Evolutionary conservation across 2,888 invertebrate species (phyloP).

Genomic region (Lampropteryx suffumata): DNA sequence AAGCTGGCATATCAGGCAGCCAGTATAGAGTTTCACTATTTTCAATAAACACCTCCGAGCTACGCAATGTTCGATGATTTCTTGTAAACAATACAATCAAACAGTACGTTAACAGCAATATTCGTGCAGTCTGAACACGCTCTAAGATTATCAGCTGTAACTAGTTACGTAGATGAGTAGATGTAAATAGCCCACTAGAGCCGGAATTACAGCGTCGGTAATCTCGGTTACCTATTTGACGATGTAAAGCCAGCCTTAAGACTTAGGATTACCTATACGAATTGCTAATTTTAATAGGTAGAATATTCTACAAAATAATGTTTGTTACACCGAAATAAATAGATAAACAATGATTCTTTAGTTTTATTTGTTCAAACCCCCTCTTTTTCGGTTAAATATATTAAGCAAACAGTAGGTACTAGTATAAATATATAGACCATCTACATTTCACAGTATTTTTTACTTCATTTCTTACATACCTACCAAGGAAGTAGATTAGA

Average conservation of each 20-base stretch:
- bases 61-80: not conserved
- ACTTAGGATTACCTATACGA: slow-evolving; percentile 48
- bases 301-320: slow-evolving; percentile 69
- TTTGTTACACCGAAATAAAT: slow-evolving; percentile 79
- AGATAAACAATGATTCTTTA: slow-evolving; percentile 59
- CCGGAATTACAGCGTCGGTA: slow-evolving; percentile 38
- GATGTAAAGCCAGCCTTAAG: slow-evolving; percentile 52
- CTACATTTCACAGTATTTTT: no score
- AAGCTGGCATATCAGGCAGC: not conserved
- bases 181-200: slow-evolving; percentile 41
- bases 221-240: slow-evolving; percentile 32
- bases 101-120: not conserved
- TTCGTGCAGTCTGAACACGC: slow-evolving; percentile 9
- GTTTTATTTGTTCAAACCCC: slow-evolving; percentile 44
- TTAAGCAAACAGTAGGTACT: no score
- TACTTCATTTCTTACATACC: no score
- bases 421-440: no score
- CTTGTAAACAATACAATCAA: slow-evolving; percentile 1
- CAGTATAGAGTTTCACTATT: not conserved
- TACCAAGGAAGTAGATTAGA: not conserved
- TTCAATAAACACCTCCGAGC: not conserved
- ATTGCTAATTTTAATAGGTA: slow-evolving; percentile 65
- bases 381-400: not conserved
- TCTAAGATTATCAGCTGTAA: slow-evolving; percentile 21
- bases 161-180: slow-evolving; percentile 26